Percentiles rank a stretch among this genome's conserved stretches.
These are phyloP conservation scores for Gasteruption jaculator DNA, from an alignment of 2,888 invertebrate species.

Conservation along the genomic window DNA sequence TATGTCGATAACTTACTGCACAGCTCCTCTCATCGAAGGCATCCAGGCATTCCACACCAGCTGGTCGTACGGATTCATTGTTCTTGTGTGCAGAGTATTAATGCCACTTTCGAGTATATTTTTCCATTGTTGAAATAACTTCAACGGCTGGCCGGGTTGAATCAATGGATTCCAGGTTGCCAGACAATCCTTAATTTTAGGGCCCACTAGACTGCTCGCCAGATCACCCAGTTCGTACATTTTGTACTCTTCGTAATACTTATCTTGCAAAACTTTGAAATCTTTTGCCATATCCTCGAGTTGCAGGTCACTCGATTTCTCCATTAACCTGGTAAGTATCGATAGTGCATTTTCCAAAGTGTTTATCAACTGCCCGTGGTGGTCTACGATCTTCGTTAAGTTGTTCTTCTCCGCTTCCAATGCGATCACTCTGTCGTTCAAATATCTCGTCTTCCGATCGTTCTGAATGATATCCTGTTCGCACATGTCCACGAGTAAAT, in stretches of 20 bases:
- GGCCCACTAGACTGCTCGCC: conserved; percentile 79
- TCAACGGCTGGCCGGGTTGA: conserved; percentile 62
- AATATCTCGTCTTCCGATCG: conserved; percentile 71
- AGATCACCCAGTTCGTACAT: conserved; percentile 79
- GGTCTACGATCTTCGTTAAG: conserved; percentile 62
- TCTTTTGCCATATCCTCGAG: conserved; percentile 59
- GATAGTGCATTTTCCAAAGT: conserved; percentile 67
- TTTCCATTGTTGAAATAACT: conserved; percentile 69
- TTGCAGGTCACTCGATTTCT: conserved; percentile 55
- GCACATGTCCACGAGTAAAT: conserved; percentile 85
- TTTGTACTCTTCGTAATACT: conserved; percentile 73
- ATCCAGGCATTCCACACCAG: conserved; percentile 89
- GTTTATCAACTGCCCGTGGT: conserved; percentile 71
- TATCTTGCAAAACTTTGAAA: conserved; percentile 58
- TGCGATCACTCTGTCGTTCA: conserved; percentile 74
- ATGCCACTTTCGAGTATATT: conserved; percentile 55
- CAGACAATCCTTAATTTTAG: conserved; percentile 72
- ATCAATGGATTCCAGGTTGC: conserved; percentile 76
- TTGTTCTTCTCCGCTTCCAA: conserved; percentile 75
- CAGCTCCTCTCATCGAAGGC: conserved; percentile 71
- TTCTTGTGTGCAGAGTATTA: conserved; percentile 45
- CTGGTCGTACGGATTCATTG: conserved; percentile 71
- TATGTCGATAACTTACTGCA: conserved; percentile 66
- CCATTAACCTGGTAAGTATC: conserved; percentile 62
- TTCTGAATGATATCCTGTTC: conserved; percentile 93